Percentiles rank a stretch among this genome's conserved stretches.
phyloP scores from a whole-genome alignment of 2,888 invertebrate genomes.

The Tigriopus californicus region DNA sequence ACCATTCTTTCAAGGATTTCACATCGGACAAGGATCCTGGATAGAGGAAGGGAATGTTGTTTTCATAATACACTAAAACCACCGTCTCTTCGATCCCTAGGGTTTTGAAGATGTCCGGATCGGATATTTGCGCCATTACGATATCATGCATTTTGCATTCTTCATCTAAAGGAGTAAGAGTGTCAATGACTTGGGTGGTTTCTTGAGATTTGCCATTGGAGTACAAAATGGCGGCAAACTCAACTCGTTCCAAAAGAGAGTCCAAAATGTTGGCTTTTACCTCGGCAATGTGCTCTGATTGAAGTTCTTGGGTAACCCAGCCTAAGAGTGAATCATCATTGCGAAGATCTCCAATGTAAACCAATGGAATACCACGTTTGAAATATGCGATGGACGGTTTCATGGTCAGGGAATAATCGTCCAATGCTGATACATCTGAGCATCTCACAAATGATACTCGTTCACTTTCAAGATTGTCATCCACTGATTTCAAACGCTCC shows the following conservation, averaged over 20 bases:
- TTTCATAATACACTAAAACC: slow-evolving; percentile 77
- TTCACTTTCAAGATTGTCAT: slow-evolving; percentile 84
- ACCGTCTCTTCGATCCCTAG: slow-evolving; percentile 70
- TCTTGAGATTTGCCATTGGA: slow-evolving; percentile 15
- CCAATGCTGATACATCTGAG: slow-evolving; percentile 47
- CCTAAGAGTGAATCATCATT: slow-evolving; percentile 23
- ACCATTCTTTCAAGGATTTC: slow-evolving; percentile 74
- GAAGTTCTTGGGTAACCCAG: slow-evolving; percentile 24
- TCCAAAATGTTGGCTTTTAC: slow-evolving; percentile 23
- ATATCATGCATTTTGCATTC: slow-evolving; percentile 81
- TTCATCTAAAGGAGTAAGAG: slow-evolving; percentile 79
- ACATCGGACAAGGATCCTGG: slow-evolving; percentile 64
- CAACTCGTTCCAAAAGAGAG: slow-evolving; percentile 23
- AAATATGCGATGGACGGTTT: slow-evolving; percentile 75
- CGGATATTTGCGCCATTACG: slow-evolving; percentile 81
- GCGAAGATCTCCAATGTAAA: slow-evolving; percentile 52
- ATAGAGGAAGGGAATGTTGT: slow-evolving; percentile 76
- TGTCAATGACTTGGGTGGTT: slow-evolving; percentile 33
- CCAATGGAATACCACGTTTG: slow-evolving; percentile 76
- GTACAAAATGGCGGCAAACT: slow-evolving; percentile 23
- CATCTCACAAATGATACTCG: slow-evolving; percentile 90
- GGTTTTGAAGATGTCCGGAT: slow-evolving; percentile 54
- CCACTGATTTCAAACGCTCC: slow-evolving; percentile 78
- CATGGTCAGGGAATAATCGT: slow-evolving; percentile 64
- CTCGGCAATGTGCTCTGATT: slow-evolving; percentile 24